Evolutionary conservation across 2,797 vertebrate genomes (phyloP), one percentile per base, ranked within the genome.

Genomic region (Cryptoblepharus egeriae): DNA sequence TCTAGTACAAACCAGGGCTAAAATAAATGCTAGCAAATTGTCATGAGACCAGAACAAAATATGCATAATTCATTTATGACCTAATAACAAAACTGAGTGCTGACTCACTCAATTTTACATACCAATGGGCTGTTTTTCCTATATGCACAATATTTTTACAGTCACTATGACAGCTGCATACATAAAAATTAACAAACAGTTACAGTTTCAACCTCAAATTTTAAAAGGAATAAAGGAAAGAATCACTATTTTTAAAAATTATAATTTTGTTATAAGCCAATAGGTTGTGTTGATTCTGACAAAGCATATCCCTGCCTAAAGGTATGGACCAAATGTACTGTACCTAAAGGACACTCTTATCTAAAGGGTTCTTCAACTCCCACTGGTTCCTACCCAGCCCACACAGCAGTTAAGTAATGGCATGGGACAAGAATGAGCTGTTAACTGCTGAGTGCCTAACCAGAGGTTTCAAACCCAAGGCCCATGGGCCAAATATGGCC

Each of bases 101-200:
- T 83, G 75, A 77, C 20, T 72, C 75, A 72, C 18, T 74, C 64
- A 24, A 67, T 79, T 8, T 60, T 45, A 30, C 49, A 75, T 45
- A n/a, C 57, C n/a, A 26, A 32, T 13, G 3, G 11, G 20, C 18
- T 22, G 26, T 26, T 18, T 81, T 42, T 45, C 28, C 57, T 57
- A 58, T 8, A 61, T 39, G 10, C 55, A 81, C 60, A 68, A 4
- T 76, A 52, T 35, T 75, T 55, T 64, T 80, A 73, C 6, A 18
- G 32, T 73, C 28, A 26, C 55, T 74, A 69, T 76, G 30, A 49
- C 58, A 64, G 55, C 60, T 5, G 39, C n/a, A 35, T 39, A 30
- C n/a, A 69, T 57, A 12, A 15, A 60, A 42, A 8, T 13, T 10
- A 28, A 26, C 5, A 3, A 49, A 10, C 9, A 49, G 45, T 49